Evolutionary conservation across 2,113 vertebrate species (phyloP), one percentile per base, ranked within the genome.

Genomic region (Mustela nigripes): DNA sequence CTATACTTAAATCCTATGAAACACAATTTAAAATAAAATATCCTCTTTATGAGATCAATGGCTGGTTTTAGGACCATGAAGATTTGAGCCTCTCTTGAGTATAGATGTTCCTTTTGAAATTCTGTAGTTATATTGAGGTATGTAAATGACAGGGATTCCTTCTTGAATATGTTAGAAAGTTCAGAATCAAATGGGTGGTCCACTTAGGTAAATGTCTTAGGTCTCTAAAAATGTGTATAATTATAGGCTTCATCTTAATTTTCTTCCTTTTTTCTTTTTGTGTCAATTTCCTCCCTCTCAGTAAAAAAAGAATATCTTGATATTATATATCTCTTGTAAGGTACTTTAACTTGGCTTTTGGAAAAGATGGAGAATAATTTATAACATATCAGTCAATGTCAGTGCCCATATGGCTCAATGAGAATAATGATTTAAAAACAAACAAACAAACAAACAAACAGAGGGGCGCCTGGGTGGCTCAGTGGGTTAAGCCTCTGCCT

Each of bases 331-430:
- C 76, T 16, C 42, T 91, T 92, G 62, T 48, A 78, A 83, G 58
- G 42, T 63, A 90, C 39, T 87, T 62, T 45, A 62, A 78, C 28
- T 87, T 93, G 36, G 45, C 67, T 86, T 93, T 84, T 12, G 14
- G 67, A 90, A 93, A 67, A 92, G 53, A 90, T 53, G 15, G 18
- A 93, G 24, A 71, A 93, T 56, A 95, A 91, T 85, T 67, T 36
- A 73, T 48, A 81, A 95, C 24, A 87, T 24, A 88, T 79, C 76
- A 95, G 73, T 79, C 76, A 96, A 36, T 94, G 74, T 96, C 95
- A 91, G 53, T 58, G 26, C 45, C 31, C 94, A 96, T 63, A 91
- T 94, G 76, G 93, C 45, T 84, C 87, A 84, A 36, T 88, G 82
- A 94, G 10, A 91, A 95, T 73, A 86, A 96, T 31, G 85, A 91